These are phyloP conservation scores for Crocidura indochinensis DNA, from an alignment of 2,797 vertebrate species.

Conservation along the genomic window DNA sequence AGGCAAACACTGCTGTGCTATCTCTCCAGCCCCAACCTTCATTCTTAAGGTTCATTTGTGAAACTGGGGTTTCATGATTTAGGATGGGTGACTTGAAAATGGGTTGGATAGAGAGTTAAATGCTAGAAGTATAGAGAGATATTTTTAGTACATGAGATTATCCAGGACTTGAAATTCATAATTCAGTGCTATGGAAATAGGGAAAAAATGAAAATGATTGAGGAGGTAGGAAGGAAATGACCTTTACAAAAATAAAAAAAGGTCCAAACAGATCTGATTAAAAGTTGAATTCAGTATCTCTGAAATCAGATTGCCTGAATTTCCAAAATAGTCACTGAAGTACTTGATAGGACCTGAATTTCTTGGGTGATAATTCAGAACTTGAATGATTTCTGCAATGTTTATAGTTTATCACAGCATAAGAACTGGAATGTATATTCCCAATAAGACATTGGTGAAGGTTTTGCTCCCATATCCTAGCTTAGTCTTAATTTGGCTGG, in stretches of 20 bases:
- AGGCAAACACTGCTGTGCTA: too few species aligned
- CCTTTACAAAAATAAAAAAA: constrained; percentile 53
- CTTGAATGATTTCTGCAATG: constrained; percentile 27
- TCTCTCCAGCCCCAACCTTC: neutral
- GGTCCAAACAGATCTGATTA: constrained; percentile 82
- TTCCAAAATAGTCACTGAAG: constrained; percentile 69
- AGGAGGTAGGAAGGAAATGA: constrained; percentile 79
- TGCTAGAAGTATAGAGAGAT: constrained; percentile 77
- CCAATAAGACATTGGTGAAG: constrained; percentile 3
- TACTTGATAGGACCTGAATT: constrained; percentile 50
- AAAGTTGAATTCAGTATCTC: constrained; percentile 84
- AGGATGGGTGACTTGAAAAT: constrained; percentile 75
- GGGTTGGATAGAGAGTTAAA: constrained; percentile 81
- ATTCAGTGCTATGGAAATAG: constrained; percentile 87
- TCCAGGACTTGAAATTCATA: constrained; percentile 87
- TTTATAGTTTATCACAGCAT: constrained; percentile 37
- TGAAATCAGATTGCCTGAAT: constrained; percentile 76
- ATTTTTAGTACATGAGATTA: constrained; percentile 84
- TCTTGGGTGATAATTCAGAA: neutral
- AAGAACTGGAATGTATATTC: constrained; percentile 43
- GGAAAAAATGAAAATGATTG: constrained; percentile 60
- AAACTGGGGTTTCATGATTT: constrained; percentile 78
- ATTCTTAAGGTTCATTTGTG: constrained; percentile 74
- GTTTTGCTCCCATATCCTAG: neutral
- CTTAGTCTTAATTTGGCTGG: constrained; percentile 34